Percentiles rank a stretch among this genome's conserved stretches.
phyloP scores from a whole-genome alignment of 2,888 invertebrate genomes.

The Dolomedes plantarius region DNA sequence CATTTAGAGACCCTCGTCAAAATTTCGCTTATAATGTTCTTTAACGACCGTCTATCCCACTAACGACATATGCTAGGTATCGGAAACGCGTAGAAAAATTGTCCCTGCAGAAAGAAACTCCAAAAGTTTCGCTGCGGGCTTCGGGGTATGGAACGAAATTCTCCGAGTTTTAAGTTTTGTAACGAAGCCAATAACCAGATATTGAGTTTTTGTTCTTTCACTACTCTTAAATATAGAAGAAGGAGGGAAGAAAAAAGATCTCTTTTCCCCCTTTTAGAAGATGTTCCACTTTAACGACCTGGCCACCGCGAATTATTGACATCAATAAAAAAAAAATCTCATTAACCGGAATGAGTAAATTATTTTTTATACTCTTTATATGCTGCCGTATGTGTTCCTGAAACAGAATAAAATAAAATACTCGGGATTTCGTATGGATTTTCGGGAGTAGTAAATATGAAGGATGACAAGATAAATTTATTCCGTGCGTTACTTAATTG shows the following conservation, averaged over 20 bases:
- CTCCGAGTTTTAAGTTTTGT: constrained; percentile 42
- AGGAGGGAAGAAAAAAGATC: too few relatives aligned
- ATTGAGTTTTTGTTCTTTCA: constrained; percentile 43
- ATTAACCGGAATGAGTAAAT: constrained; percentile 48
- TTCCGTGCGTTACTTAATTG: too few relatives aligned
- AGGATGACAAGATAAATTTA: too few relatives aligned
- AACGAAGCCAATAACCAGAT: constrained; percentile 67
- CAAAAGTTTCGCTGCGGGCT: constrained; percentile 16
- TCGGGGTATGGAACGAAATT: constrained; percentile 8
- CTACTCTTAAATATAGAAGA: neutral
- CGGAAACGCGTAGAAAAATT: constrained; percentile 51
- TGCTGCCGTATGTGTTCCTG: neutral
- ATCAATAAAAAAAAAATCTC: constrained; percentile 54
- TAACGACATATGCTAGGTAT: constrained; percentile 48
- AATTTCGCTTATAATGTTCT: constrained; percentile 59
- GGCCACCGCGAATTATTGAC: constrained; percentile 32
- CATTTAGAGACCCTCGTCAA: constrained; percentile 20
- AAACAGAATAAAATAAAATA: too few relatives aligned
- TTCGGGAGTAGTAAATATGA: too few relatives aligned
- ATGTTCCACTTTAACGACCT: constrained; percentile 33
- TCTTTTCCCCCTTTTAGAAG: constrained; percentile 5
- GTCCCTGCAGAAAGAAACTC: constrained; percentile 19
- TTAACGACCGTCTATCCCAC: constrained; percentile 61
- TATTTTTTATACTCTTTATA: constrained; percentile 32
- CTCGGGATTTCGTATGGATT: too few relatives aligned